Evolutionary conservation across 2,888 invertebrate genomes (phyloP).

Genomic region (Pollenia labialis): DNA sequence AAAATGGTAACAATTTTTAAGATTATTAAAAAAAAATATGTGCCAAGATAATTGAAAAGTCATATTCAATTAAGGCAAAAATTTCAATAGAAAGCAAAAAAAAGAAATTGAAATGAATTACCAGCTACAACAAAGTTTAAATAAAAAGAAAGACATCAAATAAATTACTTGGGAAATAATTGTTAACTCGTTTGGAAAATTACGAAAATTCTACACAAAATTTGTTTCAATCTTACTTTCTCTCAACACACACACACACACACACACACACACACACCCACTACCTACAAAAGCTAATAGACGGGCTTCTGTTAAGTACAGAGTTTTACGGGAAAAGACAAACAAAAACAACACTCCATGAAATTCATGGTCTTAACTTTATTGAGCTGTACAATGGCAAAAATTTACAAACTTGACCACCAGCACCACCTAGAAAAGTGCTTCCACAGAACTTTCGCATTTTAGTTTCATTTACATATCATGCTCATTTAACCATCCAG

Average conservation of each 20-base stretch:
- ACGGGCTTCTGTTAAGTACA: conserved; percentile 37
- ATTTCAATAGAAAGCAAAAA: conserved; percentile 4
- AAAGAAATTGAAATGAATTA: background rate
- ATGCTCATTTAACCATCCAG: conserved; percentile 20
- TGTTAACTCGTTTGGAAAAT: conserved; percentile 76
- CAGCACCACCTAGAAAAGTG: conserved; percentile 42
- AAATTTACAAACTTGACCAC: conserved; percentile 59
- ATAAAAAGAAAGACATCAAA: conserved; percentile 70
- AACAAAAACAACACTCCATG: background rate
- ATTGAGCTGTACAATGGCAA: conserved; percentile 59
- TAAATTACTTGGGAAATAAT: conserved; percentile 74
- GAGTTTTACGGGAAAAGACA: conserved; percentile 1
- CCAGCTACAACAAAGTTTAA: conserved; percentile 29
- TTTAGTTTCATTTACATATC: conserved; percentile 44
- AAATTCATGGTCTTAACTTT: conserved; percentile 43
- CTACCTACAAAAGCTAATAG: conserved; percentile 22
- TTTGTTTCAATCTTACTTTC: conserved; percentile 28
- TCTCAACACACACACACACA: conserved; percentile 1
- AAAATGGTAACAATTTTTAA: conserved; percentile 10
- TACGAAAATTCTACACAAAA: conserved; percentile 72
- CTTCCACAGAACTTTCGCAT: conserved; percentile 35
- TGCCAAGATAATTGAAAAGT: conserved; percentile 43
- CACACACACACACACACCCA: conserved; percentile 14
- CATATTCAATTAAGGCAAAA: conserved; percentile 57
- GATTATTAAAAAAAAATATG: conserved; percentile 57